phyloP scores from a whole-genome alignment of 2,113 vertebrate genomes.

The Lepisosteus oculatus region DNA sequence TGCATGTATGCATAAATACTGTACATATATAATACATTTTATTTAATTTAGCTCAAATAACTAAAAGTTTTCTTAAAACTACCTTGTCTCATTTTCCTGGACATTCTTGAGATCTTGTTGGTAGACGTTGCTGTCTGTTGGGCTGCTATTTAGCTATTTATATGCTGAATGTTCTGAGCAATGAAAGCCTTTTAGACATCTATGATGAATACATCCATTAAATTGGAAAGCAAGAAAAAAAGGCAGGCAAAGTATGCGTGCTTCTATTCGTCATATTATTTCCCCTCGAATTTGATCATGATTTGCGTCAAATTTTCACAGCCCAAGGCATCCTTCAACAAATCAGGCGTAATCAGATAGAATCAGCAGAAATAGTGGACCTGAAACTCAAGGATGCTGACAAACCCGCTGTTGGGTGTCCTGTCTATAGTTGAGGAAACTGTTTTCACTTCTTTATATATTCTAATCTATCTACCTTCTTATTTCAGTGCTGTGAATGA shows the following conservation, averaged over 20 bases:
- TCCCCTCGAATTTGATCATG: neutral
- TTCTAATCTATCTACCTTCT: too few species aligned
- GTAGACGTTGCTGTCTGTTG: neutral
- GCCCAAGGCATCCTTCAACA: conserved; percentile 4
- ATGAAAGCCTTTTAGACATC: conserved; percentile 25
- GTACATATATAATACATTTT: neutral
- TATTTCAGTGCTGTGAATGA: too few species aligned
- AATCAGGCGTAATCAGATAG: conserved; percentile 2
- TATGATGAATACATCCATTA: conserved; percentile 31
- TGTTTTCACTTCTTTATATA: too few species aligned
- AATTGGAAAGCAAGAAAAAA: conserved; percentile 1
- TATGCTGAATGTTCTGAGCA: conserved; percentile 22
- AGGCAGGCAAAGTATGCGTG: conserved; percentile 15
- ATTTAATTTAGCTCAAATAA: neutral
- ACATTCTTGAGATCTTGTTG: conserved; percentile 38
- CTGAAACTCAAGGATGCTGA: too few species aligned
- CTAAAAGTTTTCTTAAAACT: conserved; percentile 8
- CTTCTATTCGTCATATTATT: conserved; percentile 14
- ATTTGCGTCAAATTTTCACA: neutral
- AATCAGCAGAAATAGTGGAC: too few species aligned
- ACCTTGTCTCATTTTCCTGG: conserved; percentile 48
- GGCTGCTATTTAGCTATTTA: conserved; percentile 13
- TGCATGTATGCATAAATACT: too few species aligned
- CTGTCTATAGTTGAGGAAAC: too few species aligned
- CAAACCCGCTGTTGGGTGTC: too few species aligned